Evolutionary conservation across 2,113 vertebrate species (phyloP).

Genomic region (Anser cygnoides): DNA sequence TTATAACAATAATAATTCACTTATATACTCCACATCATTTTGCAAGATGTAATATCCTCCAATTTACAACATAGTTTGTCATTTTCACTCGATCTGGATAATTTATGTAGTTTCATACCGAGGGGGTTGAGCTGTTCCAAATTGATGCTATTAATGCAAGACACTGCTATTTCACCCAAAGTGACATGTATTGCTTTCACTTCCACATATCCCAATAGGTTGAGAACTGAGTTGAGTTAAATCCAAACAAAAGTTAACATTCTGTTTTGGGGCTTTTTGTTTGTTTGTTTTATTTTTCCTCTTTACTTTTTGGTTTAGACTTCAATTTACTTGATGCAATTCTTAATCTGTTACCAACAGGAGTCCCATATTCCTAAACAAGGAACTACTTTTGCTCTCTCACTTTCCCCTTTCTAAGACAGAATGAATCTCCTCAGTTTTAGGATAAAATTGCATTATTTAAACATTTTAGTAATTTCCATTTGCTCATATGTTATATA

Average conservation of each 20-base stretch:
- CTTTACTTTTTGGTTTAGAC: slow-evolving; percentile 57
- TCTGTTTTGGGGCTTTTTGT: neutral
- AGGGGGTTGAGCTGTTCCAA: slow-evolving; percentile 18
- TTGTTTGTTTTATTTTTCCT: slow-evolving; percentile 31
- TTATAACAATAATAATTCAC: slow-evolving; percentile 57
- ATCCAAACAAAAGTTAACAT: slow-evolving; percentile 38
- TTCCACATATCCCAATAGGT: neutral
- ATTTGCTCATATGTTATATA: slow-evolving; percentile 51
- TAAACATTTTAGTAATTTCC: slow-evolving; percentile 48
- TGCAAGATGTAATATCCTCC: slow-evolving; percentile 47
- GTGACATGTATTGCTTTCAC: neutral
- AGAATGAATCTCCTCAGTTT: slow-evolving; percentile 41
- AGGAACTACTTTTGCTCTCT: slow-evolving; percentile 10
- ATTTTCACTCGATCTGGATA: slow-evolving; percentile 59
- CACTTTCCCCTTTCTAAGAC: neutral
- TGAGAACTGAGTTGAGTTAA: slow-evolving; percentile 16
- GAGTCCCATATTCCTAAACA: neutral
- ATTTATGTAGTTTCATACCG: slow-evolving; percentile 35
- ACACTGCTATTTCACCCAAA: neutral
- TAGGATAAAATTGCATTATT: slow-evolving; percentile 51
- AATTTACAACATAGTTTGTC: slow-evolving; percentile 51
- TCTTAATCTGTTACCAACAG: neutral
- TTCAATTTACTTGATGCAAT: slow-evolving; percentile 12
- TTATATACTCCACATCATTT: slow-evolving; percentile 57
- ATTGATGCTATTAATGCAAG: slow-evolving; percentile 23